Evolutionary conservation across 2,888 invertebrate genomes (phyloP).

Genomic region (Dicyrtoma fusca): DNA sequence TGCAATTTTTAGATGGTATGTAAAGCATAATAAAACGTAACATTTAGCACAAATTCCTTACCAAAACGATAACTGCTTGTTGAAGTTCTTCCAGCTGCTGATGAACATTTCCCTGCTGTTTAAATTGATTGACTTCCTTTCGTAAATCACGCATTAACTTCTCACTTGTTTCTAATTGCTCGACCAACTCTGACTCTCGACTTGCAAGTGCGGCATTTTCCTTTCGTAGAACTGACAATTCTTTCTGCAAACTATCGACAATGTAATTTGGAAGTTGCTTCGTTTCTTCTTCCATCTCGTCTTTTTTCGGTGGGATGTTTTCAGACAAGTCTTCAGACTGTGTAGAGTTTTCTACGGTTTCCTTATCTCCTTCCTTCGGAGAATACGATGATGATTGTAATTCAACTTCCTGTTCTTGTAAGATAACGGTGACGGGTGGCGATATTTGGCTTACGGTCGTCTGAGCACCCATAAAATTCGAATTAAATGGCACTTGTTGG

Average conservation of each 20-base stretch:
- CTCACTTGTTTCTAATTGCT: conserved; percentile 50
- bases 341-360: background rate
- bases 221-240: conserved; percentile 17
- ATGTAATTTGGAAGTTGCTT: conserved; percentile 16
- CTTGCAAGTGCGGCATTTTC: conserved; percentile 46
- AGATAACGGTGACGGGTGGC: too few relatives aligned
- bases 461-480: too few relatives aligned
- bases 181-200: conserved; percentile 47
- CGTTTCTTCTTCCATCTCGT: background rate
- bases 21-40: too few relatives aligned
- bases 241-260: conserved; percentile 23
- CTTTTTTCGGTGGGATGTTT: background rate
- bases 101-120: conserved; percentile 43
- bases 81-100: conserved; percentile 49
- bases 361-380: background rate
- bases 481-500: too few relatives aligned
- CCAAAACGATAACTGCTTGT: conserved; percentile 51
- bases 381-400: too few relatives aligned
- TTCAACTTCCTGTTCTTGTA: background rate
- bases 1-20: too few relatives aligned
- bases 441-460: too few relatives aligned
- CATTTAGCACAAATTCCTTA: too few relatives aligned
- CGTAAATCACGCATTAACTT: conserved; percentile 48
- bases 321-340: conserved; percentile 1
- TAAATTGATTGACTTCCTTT: conserved; percentile 46